Evolutionary conservation across 1,140 invertebrate genomes (phyloP).

Genomic region (Dinothrombium tinctorium): DNA sequence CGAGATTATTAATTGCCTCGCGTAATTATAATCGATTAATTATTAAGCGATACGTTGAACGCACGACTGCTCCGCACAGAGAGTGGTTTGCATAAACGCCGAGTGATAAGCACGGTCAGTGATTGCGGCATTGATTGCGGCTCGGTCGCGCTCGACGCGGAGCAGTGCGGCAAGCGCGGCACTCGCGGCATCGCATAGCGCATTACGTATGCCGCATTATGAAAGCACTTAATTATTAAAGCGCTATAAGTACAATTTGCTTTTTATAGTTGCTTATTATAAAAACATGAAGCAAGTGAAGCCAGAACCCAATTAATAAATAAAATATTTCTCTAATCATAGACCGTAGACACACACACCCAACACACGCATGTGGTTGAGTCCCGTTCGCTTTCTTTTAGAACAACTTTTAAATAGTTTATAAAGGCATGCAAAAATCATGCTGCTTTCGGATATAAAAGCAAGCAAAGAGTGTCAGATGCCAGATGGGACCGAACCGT

Average conservation of each 20-base stretch:
- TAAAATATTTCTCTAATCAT: conserved; percentile 9
- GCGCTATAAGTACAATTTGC: neutral
- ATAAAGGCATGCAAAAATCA: conserved; percentile 5
- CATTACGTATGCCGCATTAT: too few species aligned
- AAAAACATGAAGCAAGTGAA: conserved; percentile 6
- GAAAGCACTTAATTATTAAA: conserved; percentile 6
- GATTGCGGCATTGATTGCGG: too few species aligned
- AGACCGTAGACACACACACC: neutral
- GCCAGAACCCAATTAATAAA: conserved; percentile 6
- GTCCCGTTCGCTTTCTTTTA: neutral
- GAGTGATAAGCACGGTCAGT: too few species aligned
- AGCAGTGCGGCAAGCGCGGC: too few species aligned
- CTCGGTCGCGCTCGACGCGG: too few species aligned
- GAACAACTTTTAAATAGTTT: conserved; percentile 5
- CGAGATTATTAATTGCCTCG: too few species aligned
- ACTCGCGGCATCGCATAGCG: too few species aligned
- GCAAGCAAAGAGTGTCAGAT: neutral
- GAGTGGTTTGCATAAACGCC: too few species aligned
- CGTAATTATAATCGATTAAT: too few species aligned
- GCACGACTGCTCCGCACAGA: neutral
- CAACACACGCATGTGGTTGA: neutral
- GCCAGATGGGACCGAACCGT: neutral
- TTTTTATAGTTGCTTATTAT: conserved; percentile 8
- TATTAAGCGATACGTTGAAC: too few species aligned
- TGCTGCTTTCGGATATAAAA: neutral